Base-by-base conservation (phyloP, 1,140 invertebrate species). In the Eupristina koningsbergeri region DNA sequence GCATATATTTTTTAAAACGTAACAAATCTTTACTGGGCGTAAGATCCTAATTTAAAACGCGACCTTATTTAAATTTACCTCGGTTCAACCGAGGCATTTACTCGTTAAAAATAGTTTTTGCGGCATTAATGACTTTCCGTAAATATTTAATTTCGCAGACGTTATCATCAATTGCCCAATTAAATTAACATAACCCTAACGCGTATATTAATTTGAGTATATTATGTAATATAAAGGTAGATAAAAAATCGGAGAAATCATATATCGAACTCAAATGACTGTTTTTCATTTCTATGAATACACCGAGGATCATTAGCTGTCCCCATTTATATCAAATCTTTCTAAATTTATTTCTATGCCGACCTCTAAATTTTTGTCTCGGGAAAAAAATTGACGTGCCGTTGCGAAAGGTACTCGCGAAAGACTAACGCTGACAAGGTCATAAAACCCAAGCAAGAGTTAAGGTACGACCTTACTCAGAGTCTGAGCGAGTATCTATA, bases 401-500 rank as follows among this genome's bases (percentile, higher is more conserved):
- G 34, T 77, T 63, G 75, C 75, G 75, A 58, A 77, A 77, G 13
- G 53, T 22, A 77, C 53, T 64, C 76, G 76, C 53, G 8, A 34
- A 63, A 31, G 76, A 76, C 76, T 64, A 78, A 31, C 50, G 58
- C 58, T 64, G 76, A 64, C 76, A 64, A 64, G 77, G 63, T 31
- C 77, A 69, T 64, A 64, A 80, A 69, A 45, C 36, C 41, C 11
- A 45, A 45, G 77, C n/a, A n/a, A 45, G 41, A 34, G n/a, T 29
- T 39, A 5, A 17, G 36, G 76, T n/a, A 45, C 39, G 39, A 73
- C 64, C 31, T 11, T 5, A 11, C 41, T 45, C 41, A 3, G 31
- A 78, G 76, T 41, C 76, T 22, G 64, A 58, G 45, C 67, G 80
- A 64, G 39, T 80, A 15, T 67, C 77, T 67, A 67, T 45, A 80